phyloP scores from a whole-genome alignment of 1,140 invertebrate species.

The Phthorimaea operculella region DNA sequence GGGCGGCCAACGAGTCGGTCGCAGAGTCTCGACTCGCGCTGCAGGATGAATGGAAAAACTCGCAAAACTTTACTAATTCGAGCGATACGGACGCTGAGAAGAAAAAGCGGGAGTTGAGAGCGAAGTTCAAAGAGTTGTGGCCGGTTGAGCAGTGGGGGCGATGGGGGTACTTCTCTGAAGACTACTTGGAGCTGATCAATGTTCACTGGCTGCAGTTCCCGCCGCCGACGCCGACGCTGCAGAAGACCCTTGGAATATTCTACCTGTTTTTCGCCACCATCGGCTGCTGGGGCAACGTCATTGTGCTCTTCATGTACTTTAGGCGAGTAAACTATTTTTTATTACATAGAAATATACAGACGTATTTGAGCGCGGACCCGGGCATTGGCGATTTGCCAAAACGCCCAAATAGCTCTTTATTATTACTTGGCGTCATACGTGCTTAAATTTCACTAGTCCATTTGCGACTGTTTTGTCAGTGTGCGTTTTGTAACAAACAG shows the following conservation, averaged over 20 bases:
- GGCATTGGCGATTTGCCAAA: not conserved
- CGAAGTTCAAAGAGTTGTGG: slow-evolving; percentile 56
- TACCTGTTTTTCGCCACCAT: slow-evolving; percentile 71
- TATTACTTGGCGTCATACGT: not conserved
- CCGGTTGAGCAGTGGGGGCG: slow-evolving; percentile 65
- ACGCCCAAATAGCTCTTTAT: not conserved
- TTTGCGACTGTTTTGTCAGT: too few species aligned
- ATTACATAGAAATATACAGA: too few species aligned
- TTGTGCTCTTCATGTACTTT: slow-evolving; percentile 74
- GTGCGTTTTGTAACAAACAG: too few species aligned
- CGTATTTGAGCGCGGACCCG: too few species aligned
- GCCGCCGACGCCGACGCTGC: slow-evolving; percentile 65
- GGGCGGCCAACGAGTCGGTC: not conserved
- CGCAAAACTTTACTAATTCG: slow-evolving; percentile 23
- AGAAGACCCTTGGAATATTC: slow-evolving; percentile 69
- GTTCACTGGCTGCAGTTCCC: slow-evolving; percentile 74
- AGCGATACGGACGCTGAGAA: slow-evolving; percentile 6
- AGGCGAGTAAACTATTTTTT: slow-evolving; percentile 62
- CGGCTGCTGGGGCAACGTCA: slow-evolving; percentile 72
- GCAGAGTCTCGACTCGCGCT: slow-evolving; percentile 8
- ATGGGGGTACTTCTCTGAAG: slow-evolving; percentile 66
- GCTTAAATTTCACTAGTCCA: too few species aligned
- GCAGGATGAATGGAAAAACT: slow-evolving; percentile 8
- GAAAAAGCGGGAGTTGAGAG: slow-evolving; percentile 20
- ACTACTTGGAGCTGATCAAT: slow-evolving; percentile 72